Base-by-base conservation (phyloP, 2,888 invertebrate species). In the Hypomecis punctinalis region DNA sequence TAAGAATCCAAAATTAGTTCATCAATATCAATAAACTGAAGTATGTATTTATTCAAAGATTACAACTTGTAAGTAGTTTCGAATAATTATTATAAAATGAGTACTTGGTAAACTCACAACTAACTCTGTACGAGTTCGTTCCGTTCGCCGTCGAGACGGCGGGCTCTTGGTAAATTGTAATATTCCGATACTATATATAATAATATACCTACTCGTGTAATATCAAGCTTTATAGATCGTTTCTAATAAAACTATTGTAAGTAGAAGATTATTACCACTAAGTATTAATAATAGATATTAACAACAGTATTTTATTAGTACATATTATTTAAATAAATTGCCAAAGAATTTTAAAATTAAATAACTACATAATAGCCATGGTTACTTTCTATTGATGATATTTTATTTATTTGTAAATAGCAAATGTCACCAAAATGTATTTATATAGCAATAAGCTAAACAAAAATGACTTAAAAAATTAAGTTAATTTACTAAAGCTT, bases 1-100 rank as follows among this genome's bases (percentile, higher is more conserved):
- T 70, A 76, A 77, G 80, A 82, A 83, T 82, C 83, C 79, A 60
- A 72, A 13, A 43, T 8, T 36, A 45, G 7, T 45, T 23, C 4
- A 6, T 23, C 23, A 13, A 23, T 47, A 33, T 36, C 10, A 49
- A 49, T 39, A 51, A 51, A 23, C 13, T 7, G 6, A 13, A 51
- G 39, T 39, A 13, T 51, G 51, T 51, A 51, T 13, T 40, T 40
- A 40, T 52, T 33, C 23, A 40, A 33, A 52, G 52, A 49, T 37
- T 11, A 37, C 37, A 37, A n/a, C 6, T n/a, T 48, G 6, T 8
- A 23, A 6, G 35, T 49, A 49, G 37, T 37, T 37, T 37, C 3
- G 11, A 11, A 9, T 53, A 48, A 46, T 40, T 23, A 43, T 40
- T 58, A 43, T 33, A 58, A 40, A 35, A 48, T 5, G 6, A 5